Conservation (phyloP, 2,113 vertebrate genomes). For the Raja brachyura region DNA sequence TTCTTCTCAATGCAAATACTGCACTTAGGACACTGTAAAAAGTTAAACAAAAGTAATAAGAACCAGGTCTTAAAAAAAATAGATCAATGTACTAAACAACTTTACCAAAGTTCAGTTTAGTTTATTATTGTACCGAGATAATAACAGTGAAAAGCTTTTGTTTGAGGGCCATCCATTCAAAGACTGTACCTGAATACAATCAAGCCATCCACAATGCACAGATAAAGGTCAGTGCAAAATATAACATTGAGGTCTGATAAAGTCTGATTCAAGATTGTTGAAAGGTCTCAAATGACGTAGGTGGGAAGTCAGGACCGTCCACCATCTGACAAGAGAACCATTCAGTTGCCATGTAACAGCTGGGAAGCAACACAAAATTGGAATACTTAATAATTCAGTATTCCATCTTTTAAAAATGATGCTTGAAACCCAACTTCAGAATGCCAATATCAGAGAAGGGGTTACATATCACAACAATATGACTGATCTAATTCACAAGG, state of each 20-base stretch:
- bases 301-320: too few species aligned
- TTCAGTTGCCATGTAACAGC: too few species aligned
- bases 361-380: neutral
- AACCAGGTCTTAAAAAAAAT: neutral
- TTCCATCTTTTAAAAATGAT: neutral
- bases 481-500: neutral
- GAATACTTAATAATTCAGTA: neutral
- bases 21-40: constrained; percentile 92
- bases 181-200: too few species aligned
- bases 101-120: neutral
- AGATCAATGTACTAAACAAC: neutral
- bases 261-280: too few species aligned
- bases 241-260: too few species aligned
- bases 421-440: neutral
- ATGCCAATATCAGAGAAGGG: neutral
- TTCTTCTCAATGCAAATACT: constrained; percentile 99
- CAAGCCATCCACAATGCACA: too few species aligned
- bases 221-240: too few species aligned
- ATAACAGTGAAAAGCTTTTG: too few species aligned
- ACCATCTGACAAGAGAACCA: too few species aligned
- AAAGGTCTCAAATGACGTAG: too few species aligned
- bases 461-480: neutral
- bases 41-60: constrained; percentile 17
- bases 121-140: too few species aligned
- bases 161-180: too few species aligned